These are phyloP conservation scores for Vicugna pacos DNA, from an alignment of 2,113 vertebrate species.

Conservation along the genomic window DNA sequence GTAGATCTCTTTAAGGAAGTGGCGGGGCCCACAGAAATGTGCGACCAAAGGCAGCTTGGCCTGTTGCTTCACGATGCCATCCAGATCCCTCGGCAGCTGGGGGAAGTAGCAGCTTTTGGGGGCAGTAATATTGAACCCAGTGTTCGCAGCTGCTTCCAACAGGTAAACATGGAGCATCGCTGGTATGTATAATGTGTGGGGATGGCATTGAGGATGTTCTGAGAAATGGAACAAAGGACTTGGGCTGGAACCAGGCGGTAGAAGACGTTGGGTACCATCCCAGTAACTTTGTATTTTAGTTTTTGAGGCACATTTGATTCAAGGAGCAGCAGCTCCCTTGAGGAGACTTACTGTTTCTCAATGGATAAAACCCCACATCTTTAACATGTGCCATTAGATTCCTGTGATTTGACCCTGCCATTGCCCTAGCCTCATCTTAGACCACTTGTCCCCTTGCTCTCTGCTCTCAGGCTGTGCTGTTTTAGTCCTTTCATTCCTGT, in stretches of 20 bases:
- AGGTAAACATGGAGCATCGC: constrained; percentile 84
- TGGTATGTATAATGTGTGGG: fast-evolving
- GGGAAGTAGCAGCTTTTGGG: constrained; percentile 97
- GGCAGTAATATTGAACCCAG: constrained; percentile 99
- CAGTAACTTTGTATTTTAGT: not conserved
- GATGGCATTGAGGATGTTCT: not conserved
- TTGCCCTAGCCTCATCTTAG: not conserved
- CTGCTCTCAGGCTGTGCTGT: not conserved
- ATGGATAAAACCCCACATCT: not conserved
- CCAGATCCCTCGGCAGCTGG: constrained; percentile 96
- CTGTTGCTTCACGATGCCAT: constrained; percentile 97
- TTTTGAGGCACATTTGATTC: not conserved
- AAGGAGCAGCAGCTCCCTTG: not conserved
- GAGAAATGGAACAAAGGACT: not conserved
- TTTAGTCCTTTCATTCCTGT: not conserved
- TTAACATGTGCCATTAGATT: not conserved
- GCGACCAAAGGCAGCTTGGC: constrained; percentile 96
- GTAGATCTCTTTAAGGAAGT: constrained; percentile 97
- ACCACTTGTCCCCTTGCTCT: too few species aligned
- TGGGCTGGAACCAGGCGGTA: not conserved
- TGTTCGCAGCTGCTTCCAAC: constrained; percentile 97
- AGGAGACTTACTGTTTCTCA: not conserved
- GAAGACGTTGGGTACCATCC: not conserved
- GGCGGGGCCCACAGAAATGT: constrained; percentile 92
- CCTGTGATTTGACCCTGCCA: not conserved